Percentiles rank a stretch among this genome's conserved stretches.
phyloP scores from a whole-genome alignment of 92 coral and sea anemone species.

The Porites divaricata region DNA sequence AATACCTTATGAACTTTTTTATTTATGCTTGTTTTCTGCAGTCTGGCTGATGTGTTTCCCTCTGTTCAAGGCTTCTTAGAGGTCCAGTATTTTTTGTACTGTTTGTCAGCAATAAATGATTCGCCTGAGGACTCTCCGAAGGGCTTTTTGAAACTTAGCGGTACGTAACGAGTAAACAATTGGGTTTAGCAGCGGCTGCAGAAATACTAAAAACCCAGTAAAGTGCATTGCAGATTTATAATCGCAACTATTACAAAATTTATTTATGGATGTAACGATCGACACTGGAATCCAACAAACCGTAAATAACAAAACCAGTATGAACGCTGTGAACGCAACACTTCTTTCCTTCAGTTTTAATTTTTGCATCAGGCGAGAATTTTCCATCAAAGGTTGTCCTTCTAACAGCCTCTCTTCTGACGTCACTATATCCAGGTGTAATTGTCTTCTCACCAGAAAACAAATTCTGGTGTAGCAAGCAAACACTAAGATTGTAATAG shows the following conservation, averaged over 20 bases:
- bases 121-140: neutral
- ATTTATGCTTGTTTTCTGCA: too few species aligned
- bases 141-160: slow-evolving; percentile 17
- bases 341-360: slow-evolving; percentile 11
- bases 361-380: neutral
- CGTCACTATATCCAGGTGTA: neutral
- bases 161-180: slow-evolving; percentile 17
- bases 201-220: neutral
- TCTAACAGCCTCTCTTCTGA: neutral
- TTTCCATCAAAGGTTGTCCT: neutral
- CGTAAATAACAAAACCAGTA: slow-evolving; percentile 2
- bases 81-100: too few species aligned
- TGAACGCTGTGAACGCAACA: slow-evolving; percentile 1
- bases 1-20: too few species aligned
- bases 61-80: too few species aligned
- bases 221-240: neutral
- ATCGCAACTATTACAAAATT: neutral
- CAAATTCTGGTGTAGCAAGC: slow-evolving; percentile 17
- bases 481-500: neutral
- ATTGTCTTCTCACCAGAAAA: slow-evolving; percentile 7
- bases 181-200: slow-evolving; percentile 25
- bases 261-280: neutral
- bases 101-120: too few species aligned
- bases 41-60: too few species aligned
- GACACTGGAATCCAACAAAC: slow-evolving; percentile 1